These are phyloP conservation scores for Patella ulyssiponensis DNA, from an alignment of 2,888 invertebrate genomes.

Conservation along the genomic window DNA sequence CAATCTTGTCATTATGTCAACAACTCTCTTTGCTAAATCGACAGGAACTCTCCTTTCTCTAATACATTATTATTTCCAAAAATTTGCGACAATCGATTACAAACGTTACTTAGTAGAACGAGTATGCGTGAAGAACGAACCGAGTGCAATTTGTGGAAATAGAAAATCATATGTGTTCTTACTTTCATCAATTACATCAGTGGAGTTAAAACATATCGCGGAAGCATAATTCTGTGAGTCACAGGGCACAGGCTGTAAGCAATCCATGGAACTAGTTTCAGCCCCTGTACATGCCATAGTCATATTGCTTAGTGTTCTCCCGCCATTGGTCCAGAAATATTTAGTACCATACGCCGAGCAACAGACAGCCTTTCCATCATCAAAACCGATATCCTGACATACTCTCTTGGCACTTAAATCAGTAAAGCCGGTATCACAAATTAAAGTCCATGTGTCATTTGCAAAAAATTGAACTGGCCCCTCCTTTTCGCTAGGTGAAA, in stretches of 20 bases:
- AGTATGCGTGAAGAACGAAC: too few relatives aligned
- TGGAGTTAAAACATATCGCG: conserved; percentile 49
- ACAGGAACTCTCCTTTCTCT: too few relatives aligned
- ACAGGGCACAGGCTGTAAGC: conserved; percentile 44
- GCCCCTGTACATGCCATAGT: conserved; percentile 46
- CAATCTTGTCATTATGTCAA: too few relatives aligned
- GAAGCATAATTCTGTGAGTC: conserved; percentile 53
- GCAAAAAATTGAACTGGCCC: conserved; percentile 56
- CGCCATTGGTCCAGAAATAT: conserved; percentile 14
- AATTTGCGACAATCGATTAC: too few relatives aligned
- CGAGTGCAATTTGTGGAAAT: too few relatives aligned
- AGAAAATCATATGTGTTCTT: conserved; percentile 4
- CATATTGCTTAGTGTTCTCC: conserved; percentile 36
- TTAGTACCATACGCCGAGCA: conserved; percentile 58
- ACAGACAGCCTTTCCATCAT: conserved; percentile 51
- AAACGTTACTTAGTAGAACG: too few relatives aligned
- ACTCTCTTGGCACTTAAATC: conserved; percentile 55
- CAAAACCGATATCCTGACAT: conserved; percentile 55
- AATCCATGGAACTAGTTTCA: conserved; percentile 39
- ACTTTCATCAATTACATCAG: conserved; percentile 41
- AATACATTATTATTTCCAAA: too few relatives aligned
- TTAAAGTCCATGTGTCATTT: conserved; percentile 49
- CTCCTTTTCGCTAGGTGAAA: conserved; percentile 46
- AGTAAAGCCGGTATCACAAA: conserved; percentile 61
- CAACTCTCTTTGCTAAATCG: too few relatives aligned